Conservation (phyloP, 2,888 invertebrate species). For the Oscheius sp. region DNA sequence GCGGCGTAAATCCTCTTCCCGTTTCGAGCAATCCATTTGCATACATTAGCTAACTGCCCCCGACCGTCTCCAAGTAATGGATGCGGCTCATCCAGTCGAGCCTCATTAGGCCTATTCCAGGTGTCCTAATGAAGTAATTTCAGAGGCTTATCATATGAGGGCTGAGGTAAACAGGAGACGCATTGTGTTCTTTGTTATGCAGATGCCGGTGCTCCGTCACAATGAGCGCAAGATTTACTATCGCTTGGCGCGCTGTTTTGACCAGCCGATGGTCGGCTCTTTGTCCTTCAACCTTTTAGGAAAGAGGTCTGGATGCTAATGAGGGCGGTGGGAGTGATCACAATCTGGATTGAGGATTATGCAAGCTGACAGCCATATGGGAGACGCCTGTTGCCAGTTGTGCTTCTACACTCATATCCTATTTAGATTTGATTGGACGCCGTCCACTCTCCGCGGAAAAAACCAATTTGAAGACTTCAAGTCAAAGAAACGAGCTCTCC, state of each 20-base stretch:
- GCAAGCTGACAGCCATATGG: constrained; percentile 32
- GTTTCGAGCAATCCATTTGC: constrained; percentile 28
- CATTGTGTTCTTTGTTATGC: constrained; percentile 15
- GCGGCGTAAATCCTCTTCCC: constrained; percentile 25
- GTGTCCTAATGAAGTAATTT: too few relatives aligned
- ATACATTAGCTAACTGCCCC: constrained; percentile 33
- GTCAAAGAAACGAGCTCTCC: constrained; percentile 1
- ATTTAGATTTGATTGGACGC: constrained; percentile 30
- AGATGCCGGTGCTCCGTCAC: constrained; percentile 9
- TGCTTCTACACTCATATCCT: constrained; percentile 14
- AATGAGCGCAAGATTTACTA: constrained; percentile 19
- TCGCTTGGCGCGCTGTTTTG: not conserved
- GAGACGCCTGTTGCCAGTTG: constrained; percentile 32
- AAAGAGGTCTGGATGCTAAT: constrained; percentile 9
- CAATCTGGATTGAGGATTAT: constrained; percentile 25
- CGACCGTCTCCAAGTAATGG: constrained; percentile 24
- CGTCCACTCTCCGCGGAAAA: constrained; percentile 3
- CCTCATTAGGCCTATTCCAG: too few relatives aligned
- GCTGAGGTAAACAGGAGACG: not conserved
- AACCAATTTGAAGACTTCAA: constrained; percentile 11
- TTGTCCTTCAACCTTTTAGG: constrained; percentile 10
- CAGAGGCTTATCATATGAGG: too few relatives aligned
- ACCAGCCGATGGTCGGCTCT: constrained; percentile 4
- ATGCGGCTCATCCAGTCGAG: too few relatives aligned
- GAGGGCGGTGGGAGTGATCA: constrained; percentile 2